A percentile compares a stretch with the other conserved stretches of the same genome.
phyloP scores from a whole-genome alignment of 2,888 invertebrate genomes.

The Synanthedon vespiformis region DNA sequence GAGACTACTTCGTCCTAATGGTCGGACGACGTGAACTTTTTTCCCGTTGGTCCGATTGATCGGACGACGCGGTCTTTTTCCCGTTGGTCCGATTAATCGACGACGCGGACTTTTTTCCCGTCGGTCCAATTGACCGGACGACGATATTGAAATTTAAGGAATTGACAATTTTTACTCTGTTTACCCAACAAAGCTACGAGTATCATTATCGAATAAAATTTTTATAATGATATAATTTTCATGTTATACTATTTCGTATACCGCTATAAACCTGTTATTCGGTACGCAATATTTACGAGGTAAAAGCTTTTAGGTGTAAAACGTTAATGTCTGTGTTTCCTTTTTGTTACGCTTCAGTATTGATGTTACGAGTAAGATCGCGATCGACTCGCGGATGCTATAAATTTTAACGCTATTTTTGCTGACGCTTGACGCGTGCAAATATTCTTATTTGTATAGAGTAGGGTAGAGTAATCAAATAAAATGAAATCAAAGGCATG shows the following conservation, averaged over 20 bases:
- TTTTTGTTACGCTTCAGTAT: slow-evolving; percentile 31
- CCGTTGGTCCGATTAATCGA: too few relatives aligned
- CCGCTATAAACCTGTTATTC: slow-evolving; percentile 21
- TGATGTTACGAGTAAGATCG: slow-evolving; percentile 18
- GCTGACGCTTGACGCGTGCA: not conserved
- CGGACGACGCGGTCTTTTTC: too few relatives aligned
- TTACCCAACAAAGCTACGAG: not conserved
- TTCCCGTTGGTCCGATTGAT: too few relatives aligned
- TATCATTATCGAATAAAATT: slow-evolving; percentile 9
- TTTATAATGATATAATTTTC: slow-evolving; percentile 17
- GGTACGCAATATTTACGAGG: slow-evolving; percentile 40
- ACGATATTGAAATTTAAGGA: too few relatives aligned
- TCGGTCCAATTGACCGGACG: too few relatives aligned
- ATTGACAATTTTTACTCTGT: not conserved
- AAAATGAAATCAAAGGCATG: too few relatives aligned
- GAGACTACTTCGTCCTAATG: too few relatives aligned
- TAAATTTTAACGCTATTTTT: slow-evolving; percentile 17
- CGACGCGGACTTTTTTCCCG: too few relatives aligned
- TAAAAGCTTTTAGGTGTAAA: slow-evolving; percentile 61
- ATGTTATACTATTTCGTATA: slow-evolving; percentile 4
- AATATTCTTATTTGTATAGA: not conserved
- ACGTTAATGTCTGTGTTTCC: slow-evolving; percentile 40
- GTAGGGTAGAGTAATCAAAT: too few relatives aligned
- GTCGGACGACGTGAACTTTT: too few relatives aligned
- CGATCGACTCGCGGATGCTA: slow-evolving; percentile 19